Evolutionary conservation across 2,888 invertebrate genomes (phyloP).

Genomic region (Odontocerum albicorne): DNA sequence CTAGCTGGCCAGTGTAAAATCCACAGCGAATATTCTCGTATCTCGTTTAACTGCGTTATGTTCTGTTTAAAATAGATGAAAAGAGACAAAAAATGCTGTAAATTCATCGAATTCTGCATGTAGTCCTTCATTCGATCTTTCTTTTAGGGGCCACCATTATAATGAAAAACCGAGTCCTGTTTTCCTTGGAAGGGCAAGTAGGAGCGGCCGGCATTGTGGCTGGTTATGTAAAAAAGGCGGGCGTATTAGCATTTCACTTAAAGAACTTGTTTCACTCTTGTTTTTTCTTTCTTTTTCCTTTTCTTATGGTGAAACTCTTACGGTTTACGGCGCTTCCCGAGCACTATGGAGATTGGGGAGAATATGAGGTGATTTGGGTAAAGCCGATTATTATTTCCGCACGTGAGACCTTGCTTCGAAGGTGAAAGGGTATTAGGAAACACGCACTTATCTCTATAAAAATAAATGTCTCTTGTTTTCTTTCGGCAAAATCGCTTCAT

Average conservation of each 20-base stretch:
- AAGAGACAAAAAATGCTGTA: too few species aligned
- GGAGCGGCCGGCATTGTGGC: constrained; percentile 1
- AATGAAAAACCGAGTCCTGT: constrained; percentile 19
- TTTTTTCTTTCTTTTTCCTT: constrained; percentile 9
- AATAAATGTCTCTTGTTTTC: not conserved
- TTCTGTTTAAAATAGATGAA: too few species aligned
- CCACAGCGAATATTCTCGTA: too few species aligned
- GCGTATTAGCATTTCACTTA: constrained; percentile 30
- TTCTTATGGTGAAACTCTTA: not conserved
- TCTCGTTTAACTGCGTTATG: too few species aligned
- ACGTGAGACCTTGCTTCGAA: not conserved
- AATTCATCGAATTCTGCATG: too few species aligned
- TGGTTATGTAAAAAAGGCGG: constrained; percentile 22
- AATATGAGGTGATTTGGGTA: constrained; percentile 6
- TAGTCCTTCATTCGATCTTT: too few species aligned
- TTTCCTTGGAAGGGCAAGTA: constrained; percentile 11
- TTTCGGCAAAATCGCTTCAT: not conserved
- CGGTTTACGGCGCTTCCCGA: not conserved
- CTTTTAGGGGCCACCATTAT: constrained; percentile 11
- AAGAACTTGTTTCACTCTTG: constrained; percentile 22
- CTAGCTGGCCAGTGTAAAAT: too few species aligned
- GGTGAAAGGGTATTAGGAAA: not conserved
- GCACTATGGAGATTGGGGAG: not conserved
- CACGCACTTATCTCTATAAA: not conserved
- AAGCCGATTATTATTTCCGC: constrained; percentile 8